Percentiles rank a stretch among this genome's conserved stretches.
Conservation (phyloP, 2,113 vertebrate genomes). For the Thymallus thymallus region DNA sequence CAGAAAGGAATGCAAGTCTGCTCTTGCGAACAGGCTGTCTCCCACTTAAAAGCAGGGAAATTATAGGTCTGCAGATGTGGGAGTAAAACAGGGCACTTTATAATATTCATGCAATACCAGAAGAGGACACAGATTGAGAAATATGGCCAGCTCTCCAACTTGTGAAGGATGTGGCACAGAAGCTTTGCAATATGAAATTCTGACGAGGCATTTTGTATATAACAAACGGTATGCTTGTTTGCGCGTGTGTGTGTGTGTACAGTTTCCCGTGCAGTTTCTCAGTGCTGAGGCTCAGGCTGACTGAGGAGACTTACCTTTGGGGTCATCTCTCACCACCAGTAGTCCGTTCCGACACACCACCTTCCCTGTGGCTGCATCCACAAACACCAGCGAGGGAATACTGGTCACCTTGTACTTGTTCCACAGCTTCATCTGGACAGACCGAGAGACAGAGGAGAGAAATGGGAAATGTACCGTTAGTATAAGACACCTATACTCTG, state of each 20-base stretch:
- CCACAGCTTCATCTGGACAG: conserved; percentile 91
- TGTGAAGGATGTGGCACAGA: conserved; percentile 27
- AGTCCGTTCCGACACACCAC: conserved; percentile 94
- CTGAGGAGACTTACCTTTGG: conserved; percentile 81
- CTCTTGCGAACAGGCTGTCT: conserved; percentile 47
- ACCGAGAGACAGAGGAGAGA: conserved; percentile 6
- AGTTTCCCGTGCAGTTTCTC: not conserved
- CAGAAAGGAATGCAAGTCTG: conserved; percentile 39
- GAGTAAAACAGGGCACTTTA: conserved; percentile 41
- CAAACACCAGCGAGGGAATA: conserved; percentile 96
- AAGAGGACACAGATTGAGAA: conserved; percentile 24
- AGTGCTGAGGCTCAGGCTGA: not conserved
- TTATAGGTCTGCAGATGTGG: conserved; percentile 37
- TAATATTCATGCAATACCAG: conserved; percentile 43
- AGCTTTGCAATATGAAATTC: conserved; percentile 2
- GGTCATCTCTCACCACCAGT: conserved; percentile 93
- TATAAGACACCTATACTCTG: not conserved
- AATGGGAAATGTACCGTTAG: conserved; percentile 1
- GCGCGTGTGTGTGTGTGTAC: too few relatives aligned
- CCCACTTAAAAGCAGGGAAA: conserved; percentile 54
- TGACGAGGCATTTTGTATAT: conserved; percentile 2
- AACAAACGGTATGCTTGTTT: not conserved
- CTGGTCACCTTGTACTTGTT: conserved; percentile 98
- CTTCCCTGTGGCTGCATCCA: conserved; percentile 88
- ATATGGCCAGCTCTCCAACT: conserved; percentile 26